phyloP scores from a whole-genome alignment of 2,888 invertebrate genomes.

The Itoplectis maculator region DNA sequence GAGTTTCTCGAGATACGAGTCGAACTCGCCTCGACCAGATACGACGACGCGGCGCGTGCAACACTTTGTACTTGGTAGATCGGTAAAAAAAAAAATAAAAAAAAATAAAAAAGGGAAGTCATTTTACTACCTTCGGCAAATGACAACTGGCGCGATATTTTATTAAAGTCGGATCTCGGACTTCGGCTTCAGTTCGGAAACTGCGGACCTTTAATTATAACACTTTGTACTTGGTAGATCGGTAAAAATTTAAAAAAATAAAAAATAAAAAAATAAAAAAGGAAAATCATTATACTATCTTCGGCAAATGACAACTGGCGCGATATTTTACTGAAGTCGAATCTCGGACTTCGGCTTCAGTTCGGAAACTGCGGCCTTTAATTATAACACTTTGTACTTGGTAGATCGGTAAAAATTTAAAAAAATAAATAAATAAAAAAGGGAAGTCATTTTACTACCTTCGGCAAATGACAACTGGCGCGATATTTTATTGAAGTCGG shows the following conservation, averaged over 20 bases:
- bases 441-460: constrained; percentile 35
- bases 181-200: too few relatives aligned
- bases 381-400: constrained; percentile 30
- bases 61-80: constrained; percentile 26
- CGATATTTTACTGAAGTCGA: constrained; percentile 28
- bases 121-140: constrained; percentile 38
- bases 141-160: constrained; percentile 33
- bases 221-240: constrained; percentile 24
- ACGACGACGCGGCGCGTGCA: constrained; percentile 35
- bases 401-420: constrained; percentile 6
- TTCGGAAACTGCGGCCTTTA: too few relatives aligned
- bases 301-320: constrained; percentile 33
- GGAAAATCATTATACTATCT: constrained; percentile 32
- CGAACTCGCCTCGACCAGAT: constrained; percentile 18
- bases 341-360: constrained; percentile 15
- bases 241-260: not conserved
- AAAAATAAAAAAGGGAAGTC: constrained; percentile 4
- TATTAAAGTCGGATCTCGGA: too few relatives aligned
- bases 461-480: constrained; percentile 33
- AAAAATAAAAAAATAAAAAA: not conserved
- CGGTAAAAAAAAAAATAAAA: constrained; percentile 1
- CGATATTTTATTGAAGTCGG: constrained; percentile 27
- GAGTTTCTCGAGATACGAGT: not conserved
- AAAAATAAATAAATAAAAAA: not conserved
- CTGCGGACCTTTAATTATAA: too few relatives aligned